A percentile compares a stretch with the other conserved stretches of the same genome.
phyloP scores from a whole-genome alignment of 2,113 vertebrate species.

The Mixornis gularis region DNA sequence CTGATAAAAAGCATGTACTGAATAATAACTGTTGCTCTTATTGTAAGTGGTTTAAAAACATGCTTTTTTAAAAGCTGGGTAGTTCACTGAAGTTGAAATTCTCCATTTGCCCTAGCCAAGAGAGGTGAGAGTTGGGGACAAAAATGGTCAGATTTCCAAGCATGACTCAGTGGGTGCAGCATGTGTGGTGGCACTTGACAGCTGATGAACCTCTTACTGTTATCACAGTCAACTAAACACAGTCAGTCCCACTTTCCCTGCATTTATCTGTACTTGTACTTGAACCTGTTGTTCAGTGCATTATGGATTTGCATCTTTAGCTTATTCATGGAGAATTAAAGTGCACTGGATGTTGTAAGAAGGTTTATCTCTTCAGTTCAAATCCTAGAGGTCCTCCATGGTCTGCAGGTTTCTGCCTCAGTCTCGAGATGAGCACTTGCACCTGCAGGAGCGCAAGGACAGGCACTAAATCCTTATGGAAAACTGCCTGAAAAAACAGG shows the following conservation, averaged over 20 bases:
- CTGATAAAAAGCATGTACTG: constrained; percentile 64
- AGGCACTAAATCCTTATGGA: not conserved
- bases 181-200: not conserved
- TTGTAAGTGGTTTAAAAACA: constrained; percentile 37
- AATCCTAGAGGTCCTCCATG: not conserved
- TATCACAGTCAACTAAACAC: not conserved
- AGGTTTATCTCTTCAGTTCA: not conserved
- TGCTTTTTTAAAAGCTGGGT: constrained; percentile 17
- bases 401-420: not conserved
- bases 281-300: not conserved
- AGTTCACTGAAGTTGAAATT: not conserved
- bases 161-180: not conserved
- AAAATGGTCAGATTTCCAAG: not conserved
- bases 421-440: not conserved
- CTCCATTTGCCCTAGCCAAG: not conserved
- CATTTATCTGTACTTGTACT: not conserved
- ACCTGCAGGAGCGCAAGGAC: not conserved
- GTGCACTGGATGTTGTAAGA: not conserved
- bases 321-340: not conserved
- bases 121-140: not conserved
- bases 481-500: not conserved
- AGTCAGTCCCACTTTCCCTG: not conserved
- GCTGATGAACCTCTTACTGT: not conserved
- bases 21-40: constrained; percentile 59
- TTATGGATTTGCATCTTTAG: not conserved